A percentile compares a stretch with the other conserved stretches of the same genome.
Conservation (phyloP, 2,888 invertebrate genomes). For the Melikaiella ostensackeni region DNA sequence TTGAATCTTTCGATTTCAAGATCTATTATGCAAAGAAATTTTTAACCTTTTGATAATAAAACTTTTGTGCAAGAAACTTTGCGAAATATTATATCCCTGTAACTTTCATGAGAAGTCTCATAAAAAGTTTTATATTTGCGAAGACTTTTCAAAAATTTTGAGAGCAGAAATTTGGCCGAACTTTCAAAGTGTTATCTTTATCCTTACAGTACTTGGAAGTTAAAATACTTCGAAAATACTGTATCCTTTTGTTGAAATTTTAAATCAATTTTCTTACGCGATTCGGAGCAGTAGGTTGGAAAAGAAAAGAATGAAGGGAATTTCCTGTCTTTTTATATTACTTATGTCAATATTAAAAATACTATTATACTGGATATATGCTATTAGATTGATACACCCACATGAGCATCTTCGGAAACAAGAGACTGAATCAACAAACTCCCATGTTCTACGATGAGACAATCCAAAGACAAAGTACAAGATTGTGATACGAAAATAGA, state of each 20-base stretch:
- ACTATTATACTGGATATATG: conserved; percentile 10
- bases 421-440: conserved; percentile 14
- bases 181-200: not conserved
- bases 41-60: not conserved
- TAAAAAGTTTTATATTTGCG: conserved; percentile 12
- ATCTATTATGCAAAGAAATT: not conserved
- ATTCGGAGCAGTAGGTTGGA: not conserved
- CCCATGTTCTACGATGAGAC: conserved; percentile 10
- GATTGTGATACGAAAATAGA: not conserved
- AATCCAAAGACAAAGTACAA: not conserved
- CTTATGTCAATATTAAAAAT: conserved; percentile 11
- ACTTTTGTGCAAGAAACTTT: not conserved
- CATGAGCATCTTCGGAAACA: conserved; percentile 16
- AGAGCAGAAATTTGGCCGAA: not conserved
- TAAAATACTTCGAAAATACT: not conserved
- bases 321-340: conserved; percentile 9
- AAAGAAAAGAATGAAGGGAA: not conserved
- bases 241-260: not conserved
- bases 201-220: not conserved
- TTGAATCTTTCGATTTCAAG: not conserved
- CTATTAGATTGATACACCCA: conserved; percentile 1
- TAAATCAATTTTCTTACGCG: not conserved
- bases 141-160: conserved; percentile 10
- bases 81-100: not conserved
- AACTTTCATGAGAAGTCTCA: not conserved